A percentile compares a stretch with the other conserved stretches of the same genome.
These are phyloP conservation scores for Moxostoma hubbsi DNA, from an alignment of 2,797 vertebrate species.

Conservation along the genomic window DNA sequence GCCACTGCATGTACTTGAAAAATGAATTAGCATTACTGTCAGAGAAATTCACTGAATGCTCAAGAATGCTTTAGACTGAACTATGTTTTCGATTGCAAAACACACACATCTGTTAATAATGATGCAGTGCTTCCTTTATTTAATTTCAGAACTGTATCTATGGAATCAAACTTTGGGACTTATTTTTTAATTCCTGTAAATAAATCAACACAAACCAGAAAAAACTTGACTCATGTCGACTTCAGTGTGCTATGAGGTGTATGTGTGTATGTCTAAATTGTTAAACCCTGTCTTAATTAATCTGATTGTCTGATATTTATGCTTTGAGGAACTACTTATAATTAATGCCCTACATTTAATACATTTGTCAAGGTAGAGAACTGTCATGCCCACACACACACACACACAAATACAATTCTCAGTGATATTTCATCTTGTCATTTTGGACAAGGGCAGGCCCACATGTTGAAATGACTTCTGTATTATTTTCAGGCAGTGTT, in stretches of 20 bases:
- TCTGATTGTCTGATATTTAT: slow-evolving; percentile 9
- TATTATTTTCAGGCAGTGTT: slow-evolving; percentile 53
- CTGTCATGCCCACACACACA: background rate
- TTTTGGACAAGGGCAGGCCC: slow-evolving; percentile 36
- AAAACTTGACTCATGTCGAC: background rate
- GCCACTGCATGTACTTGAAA: background rate
- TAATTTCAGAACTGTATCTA: background rate
- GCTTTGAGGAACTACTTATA: slow-evolving; percentile 61
- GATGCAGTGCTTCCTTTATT: background rate
- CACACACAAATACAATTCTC: slow-evolving; percentile 12
- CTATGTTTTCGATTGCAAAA: background rate
- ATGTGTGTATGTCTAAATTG: background rate
- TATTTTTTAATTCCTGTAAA: background rate
- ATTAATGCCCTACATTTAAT: slow-evolving; percentile 49
- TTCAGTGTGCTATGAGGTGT: too few relatives aligned
- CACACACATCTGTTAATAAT: background rate
- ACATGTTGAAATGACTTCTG: slow-evolving; percentile 39
- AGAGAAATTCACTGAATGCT: background rate
- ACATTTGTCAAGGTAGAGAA: slow-evolving; percentile 17
- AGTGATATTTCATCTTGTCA: slow-evolving; percentile 48
- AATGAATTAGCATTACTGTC: background rate
- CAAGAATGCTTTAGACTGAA: background rate
- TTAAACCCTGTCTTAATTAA: slow-evolving; percentile 22
- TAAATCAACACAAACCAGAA: too few relatives aligned
- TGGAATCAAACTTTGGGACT: background rate